These are phyloP conservation scores for Platysteira castanea DNA, from an alignment of 2,113 vertebrate species.

Conservation along the genomic window DNA sequence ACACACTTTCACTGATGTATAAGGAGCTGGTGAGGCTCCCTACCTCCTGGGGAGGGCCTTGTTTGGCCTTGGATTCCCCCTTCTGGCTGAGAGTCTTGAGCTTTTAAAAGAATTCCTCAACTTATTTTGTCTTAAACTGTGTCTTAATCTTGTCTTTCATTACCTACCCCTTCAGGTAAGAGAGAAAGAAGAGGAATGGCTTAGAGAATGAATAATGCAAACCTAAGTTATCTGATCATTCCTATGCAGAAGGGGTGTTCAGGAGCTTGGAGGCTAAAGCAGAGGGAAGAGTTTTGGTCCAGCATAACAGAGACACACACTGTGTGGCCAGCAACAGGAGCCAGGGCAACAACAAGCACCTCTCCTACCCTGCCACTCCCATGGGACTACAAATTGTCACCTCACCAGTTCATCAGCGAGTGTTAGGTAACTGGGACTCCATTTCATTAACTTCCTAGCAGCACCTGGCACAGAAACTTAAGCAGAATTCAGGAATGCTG, in stretches of 20 bases:
- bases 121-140: background rate
- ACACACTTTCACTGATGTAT: constrained; percentile 39
- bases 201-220: background rate
- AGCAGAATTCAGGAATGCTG: background rate
- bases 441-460: background rate
- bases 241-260: background rate
- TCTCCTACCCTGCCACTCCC: background rate
- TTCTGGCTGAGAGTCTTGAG: background rate
- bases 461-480: background rate
- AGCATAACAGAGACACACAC: background rate
- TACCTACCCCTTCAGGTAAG: background rate
- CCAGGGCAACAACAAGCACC: background rate
- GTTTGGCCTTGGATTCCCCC: background rate
- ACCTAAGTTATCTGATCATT: background rate
- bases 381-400: background rate
- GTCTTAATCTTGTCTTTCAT: background rate
- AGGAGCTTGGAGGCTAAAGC: background rate
- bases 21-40: background rate
- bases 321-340: background rate
- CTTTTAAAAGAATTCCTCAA: background rate
- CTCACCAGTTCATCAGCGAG: background rate
- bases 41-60: background rate
- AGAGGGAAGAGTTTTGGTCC: background rate
- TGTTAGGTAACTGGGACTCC: background rate
- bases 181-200: background rate